Conservation (phyloP, 2,113 vertebrate species). For the Pseudorasbora parva region DNA sequence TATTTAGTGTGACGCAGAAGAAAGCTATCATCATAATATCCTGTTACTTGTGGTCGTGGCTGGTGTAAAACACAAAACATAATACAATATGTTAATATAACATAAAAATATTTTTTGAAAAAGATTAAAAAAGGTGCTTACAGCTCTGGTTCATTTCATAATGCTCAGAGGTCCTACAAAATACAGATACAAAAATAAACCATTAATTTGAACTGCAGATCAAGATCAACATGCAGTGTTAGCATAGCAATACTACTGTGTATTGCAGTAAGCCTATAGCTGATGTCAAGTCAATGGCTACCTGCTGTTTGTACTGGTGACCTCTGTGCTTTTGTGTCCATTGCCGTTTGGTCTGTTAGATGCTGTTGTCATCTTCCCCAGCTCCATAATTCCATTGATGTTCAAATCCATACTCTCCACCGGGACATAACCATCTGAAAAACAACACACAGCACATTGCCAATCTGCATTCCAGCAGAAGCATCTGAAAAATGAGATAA, state of each 20-base stretch:
- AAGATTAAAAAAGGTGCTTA: constrained; percentile 62
- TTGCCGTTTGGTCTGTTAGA: constrained; percentile 36
- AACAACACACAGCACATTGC: constrained; percentile 27
- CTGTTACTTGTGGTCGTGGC: not conserved
- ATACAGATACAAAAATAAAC: not conserved
- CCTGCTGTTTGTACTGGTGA: constrained; percentile 48
- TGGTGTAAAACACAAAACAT: not conserved
- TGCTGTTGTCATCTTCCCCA: constrained; percentile 59
- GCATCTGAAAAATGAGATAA: constrained; percentile 30
- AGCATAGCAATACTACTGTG: not conserved
- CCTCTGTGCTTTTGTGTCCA: constrained; percentile 43
- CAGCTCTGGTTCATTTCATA: constrained; percentile 65
- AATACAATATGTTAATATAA: not conserved
- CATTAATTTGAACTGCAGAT: not conserved
- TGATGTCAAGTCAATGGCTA: not conserved
- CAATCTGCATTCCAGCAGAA: not conserved
- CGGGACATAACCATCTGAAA: constrained; percentile 72
- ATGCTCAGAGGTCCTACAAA: constrained; percentile 65
- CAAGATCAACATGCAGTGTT: no score
- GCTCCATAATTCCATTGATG: constrained; percentile 70
- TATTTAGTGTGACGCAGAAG: not conserved
- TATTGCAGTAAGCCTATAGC: not conserved
- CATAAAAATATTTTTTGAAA: not conserved
- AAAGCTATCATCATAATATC: not conserved
- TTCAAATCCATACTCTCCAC: constrained; percentile 69